Conservation (phyloP, 23 tunicate species). For the Corella eumyota region DNA sequence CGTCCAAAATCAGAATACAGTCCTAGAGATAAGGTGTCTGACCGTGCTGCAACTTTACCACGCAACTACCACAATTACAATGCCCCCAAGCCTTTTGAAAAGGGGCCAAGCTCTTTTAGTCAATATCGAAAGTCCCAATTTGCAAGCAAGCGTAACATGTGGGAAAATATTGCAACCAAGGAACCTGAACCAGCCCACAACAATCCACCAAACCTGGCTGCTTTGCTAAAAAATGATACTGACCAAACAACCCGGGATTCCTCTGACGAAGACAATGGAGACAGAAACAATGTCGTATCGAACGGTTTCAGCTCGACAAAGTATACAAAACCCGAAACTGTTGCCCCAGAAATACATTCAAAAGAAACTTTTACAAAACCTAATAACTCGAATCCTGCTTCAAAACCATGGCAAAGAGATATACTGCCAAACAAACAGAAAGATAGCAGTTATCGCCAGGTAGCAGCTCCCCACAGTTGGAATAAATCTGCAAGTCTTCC, state of each 20-base stretch:
- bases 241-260: too few species aligned
- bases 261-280: neutral
- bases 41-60: constrained; percentile 38
- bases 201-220: constrained; percentile 25
- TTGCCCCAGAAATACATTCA: too few species aligned
- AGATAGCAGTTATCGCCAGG: too few species aligned
- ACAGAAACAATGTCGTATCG: neutral
- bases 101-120: constrained; percentile 16
- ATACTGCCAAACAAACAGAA: too few species aligned
- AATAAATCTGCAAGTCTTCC: constrained; percentile 31
- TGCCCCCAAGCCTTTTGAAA: constrained; percentile 35
- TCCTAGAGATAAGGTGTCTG: neutral
- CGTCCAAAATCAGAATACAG: constrained; percentile 76
- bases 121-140: constrained; percentile 50
- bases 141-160: constrained; percentile 68
- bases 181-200: constrained; percentile 1
- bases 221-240: constrained; percentile 35
- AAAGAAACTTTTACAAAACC: too few species aligned
- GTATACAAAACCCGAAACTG: too few species aligned
- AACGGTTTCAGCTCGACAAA: neutral
- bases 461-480: constrained; percentile 9
- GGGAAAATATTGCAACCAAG: constrained; percentile 42
- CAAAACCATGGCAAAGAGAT: too few species aligned
- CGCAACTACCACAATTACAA: constrained; percentile 47
- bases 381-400: too few species aligned